phyloP scores from a whole-genome alignment of 2,113 vertebrate genomes.

The Nyctibius bracteatus region DNA sequence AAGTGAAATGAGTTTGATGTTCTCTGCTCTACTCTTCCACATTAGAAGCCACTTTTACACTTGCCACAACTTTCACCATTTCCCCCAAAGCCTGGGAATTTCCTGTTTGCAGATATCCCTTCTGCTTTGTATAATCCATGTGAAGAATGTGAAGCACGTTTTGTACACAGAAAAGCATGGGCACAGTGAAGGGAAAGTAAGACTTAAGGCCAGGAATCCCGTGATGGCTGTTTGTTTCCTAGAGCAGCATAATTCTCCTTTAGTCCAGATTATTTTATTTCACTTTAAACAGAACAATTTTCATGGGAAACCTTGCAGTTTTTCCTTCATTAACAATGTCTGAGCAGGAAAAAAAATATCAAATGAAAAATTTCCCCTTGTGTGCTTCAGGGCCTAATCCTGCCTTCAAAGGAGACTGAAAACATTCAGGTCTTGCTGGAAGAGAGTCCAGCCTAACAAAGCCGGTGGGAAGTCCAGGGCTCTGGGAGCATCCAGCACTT shows the following conservation, averaged over 20 bases:
- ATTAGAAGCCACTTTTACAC: conserved; percentile 59
- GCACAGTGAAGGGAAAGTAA: background rate
- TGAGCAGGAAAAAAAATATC: background rate
- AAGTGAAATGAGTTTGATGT: conserved; percentile 69
- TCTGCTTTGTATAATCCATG: conserved; percentile 18
- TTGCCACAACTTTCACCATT: conserved; percentile 58
- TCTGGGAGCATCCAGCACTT: background rate
- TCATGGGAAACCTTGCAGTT: background rate
- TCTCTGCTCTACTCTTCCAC: conserved; percentile 60
- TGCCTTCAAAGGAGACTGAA: background rate
- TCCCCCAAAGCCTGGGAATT: conserved; percentile 30
- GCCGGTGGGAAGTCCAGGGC: background rate
- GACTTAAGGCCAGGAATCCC: background rate
- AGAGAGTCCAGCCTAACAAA: background rate
- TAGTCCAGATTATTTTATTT: background rate
- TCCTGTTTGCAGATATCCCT: conserved; percentile 38
- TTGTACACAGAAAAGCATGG: background rate
- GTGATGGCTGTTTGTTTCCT: background rate
- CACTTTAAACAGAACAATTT: background rate
- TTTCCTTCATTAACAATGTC: background rate
- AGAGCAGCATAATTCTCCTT: background rate
- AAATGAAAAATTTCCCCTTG: background rate
- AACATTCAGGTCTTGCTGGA: background rate
- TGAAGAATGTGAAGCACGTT: background rate
- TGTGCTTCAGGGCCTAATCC: background rate